Percentiles rank a stretch among this genome's conserved stretches.
These are phyloP conservation scores for Isichthys henryi DNA, from an alignment of 2,113 vertebrate genomes.

Conservation along the genomic window DNA sequence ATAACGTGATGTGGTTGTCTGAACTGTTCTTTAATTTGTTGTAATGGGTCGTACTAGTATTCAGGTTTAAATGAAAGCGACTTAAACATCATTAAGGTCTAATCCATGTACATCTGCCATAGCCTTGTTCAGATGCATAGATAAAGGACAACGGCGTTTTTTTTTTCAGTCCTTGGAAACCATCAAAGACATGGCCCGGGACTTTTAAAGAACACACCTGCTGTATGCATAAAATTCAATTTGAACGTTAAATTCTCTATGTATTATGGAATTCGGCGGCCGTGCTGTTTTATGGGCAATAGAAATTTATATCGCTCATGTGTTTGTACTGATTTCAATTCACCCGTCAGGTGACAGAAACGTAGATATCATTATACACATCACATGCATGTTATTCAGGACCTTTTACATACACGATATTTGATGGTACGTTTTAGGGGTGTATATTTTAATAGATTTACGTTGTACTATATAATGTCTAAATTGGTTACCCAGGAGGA, in stretches of 20 bases:
- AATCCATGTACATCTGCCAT: not conserved
- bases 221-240: not conserved
- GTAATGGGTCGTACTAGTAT: not conserved
- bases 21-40: slow-evolving; percentile 3
- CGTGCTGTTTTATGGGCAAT: not conserved
- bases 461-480: not conserved
- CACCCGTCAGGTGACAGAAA: not conserved
- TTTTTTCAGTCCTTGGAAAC: not conserved
- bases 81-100: not conserved
- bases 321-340: not conserved
- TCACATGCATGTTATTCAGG: not conserved
- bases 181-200: not conserved
- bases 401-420: not conserved
- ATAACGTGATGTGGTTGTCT: not conserved
- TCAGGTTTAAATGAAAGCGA: slow-evolving; percentile 7
- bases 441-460: not conserved
- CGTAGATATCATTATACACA: not conserved
- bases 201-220: not conserved
- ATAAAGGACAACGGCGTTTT: not conserved
- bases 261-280: not conserved
- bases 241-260: not conserved
- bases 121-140: not conserved
- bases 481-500: not conserved
- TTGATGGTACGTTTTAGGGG: not conserved
- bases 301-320: not conserved